Conservation (phyloP, 2,888 invertebrate genomes). For the Troides oblongomaculatus region DNA sequence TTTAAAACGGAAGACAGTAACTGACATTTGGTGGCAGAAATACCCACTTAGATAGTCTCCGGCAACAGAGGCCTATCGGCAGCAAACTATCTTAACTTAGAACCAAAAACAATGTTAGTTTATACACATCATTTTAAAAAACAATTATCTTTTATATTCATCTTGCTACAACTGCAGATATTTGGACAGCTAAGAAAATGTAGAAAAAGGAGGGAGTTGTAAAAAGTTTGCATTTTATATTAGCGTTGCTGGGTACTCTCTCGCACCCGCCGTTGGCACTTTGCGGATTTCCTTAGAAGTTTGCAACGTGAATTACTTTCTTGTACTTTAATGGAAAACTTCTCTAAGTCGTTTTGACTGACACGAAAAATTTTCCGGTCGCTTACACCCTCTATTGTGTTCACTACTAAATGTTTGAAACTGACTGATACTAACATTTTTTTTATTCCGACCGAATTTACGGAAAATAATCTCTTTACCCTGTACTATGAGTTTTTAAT, state of each 20-base stretch:
- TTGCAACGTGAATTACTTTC: constrained; percentile 38
- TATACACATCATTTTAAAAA: background rate
- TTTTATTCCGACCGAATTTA: background rate
- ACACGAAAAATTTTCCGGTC: constrained; percentile 30
- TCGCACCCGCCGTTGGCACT: constrained; percentile 27
- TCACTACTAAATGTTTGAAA: background rate
- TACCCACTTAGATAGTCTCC: too few species aligned
- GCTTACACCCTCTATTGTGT: constrained; percentile 28
- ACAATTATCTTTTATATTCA: background rate
- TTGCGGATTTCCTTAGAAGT: constrained; percentile 32
- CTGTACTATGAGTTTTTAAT: too few species aligned
- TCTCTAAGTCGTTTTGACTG: constrained; percentile 38
- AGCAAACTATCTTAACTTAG: too few species aligned
- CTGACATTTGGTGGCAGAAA: too few species aligned
- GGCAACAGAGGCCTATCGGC: too few species aligned
- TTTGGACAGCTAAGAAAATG: background rate
- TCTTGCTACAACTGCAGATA: background rate
- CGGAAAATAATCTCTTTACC: background rate
- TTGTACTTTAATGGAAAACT: constrained; percentile 43
- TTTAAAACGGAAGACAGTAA: too few species aligned
- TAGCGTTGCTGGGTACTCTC: constrained; percentile 14
- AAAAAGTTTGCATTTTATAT: constrained; percentile 20
- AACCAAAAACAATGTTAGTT: too few species aligned
- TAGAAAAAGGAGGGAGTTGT: constrained; percentile 5
- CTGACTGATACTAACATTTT: background rate